Evolutionary conservation across 1,140 invertebrate genomes (phyloP).

Genomic region (Zaprionus davidi): DNA sequence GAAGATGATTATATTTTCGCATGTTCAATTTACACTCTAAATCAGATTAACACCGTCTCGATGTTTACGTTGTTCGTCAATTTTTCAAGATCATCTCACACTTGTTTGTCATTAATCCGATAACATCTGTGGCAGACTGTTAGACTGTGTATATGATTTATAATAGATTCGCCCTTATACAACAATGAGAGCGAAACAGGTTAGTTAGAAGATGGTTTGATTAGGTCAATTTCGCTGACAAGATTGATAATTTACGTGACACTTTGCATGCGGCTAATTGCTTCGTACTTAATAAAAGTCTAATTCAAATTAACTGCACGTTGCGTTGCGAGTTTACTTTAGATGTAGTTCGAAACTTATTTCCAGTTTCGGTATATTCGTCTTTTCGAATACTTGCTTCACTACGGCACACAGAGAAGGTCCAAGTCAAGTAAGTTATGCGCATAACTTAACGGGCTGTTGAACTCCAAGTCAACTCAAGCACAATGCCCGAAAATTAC

Average conservation of each 20-base stretch:
- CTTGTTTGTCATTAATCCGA: slow-evolving; percentile 1
- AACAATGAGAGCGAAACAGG: neutral
- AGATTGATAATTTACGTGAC: slow-evolving; percentile 49
- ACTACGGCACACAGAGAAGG: slow-evolving; percentile 32
- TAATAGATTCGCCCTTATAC: slow-evolving; percentile 12
- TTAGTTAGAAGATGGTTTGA: slow-evolving; percentile 10
- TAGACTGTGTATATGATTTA: neutral
- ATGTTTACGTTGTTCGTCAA: neutral
- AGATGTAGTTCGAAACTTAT: neutral
- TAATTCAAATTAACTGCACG: slow-evolving; percentile 34
- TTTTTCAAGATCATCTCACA: slow-evolving; percentile 13
- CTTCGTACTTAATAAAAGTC: slow-evolving; percentile 4
- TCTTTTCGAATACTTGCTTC: slow-evolving; percentile 31
- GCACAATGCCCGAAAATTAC: slow-evolving; percentile 16
- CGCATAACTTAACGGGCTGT: slow-evolving; percentile 72
- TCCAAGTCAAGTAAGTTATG: slow-evolving; percentile 46
- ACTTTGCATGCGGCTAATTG: slow-evolving; percentile 69
- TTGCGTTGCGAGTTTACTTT: neutral
- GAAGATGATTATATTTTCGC: neutral
- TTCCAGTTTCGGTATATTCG: neutral
- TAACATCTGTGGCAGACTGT: neutral
- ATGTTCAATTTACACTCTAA: neutral
- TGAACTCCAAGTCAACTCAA: slow-evolving; percentile 58
- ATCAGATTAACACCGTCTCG: neutral
- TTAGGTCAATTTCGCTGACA: slow-evolving; percentile 26